phyloP scores from a whole-genome alignment of 2,797 vertebrate species.

The Eupleurogrammus muticus region DNA sequence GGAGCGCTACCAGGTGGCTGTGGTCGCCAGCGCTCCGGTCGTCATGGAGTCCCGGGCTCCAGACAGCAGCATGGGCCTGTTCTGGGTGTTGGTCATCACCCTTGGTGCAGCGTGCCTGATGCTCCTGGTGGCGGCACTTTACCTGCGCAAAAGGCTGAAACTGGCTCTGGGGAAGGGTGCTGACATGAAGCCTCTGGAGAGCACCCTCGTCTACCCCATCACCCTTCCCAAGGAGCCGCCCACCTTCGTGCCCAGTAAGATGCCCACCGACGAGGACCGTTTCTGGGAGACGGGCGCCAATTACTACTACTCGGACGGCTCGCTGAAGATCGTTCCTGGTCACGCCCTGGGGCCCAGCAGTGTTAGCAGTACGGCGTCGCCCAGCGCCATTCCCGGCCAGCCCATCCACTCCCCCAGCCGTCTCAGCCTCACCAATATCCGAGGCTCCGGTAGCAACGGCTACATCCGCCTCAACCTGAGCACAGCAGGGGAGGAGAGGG shows the following conservation, averaged over 20 bases:
- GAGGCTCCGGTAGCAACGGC: conserved; percentile 93
- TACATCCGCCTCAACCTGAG: conserved; percentile 94
- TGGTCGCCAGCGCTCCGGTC: conserved; percentile 86
- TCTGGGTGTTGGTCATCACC: conserved; percentile 94
- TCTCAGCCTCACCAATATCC: conserved; percentile 92
- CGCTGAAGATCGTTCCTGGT: conserved; percentile 96
- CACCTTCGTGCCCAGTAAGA: conserved; percentile 90
- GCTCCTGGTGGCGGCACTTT: conserved; percentile 89
- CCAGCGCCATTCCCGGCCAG: conserved; percentile 91
- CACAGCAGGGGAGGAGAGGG: conserved; percentile 88
- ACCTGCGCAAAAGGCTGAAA: conserved; percentile 90
- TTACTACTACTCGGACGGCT: conserved; percentile 96
- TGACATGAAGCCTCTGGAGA: conserved; percentile 91
- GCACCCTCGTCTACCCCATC: conserved; percentile 94
- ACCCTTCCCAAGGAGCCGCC: conserved; percentile 93
- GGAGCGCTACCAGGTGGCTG: conserved; percentile 89
- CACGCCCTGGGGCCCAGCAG: conserved; percentile 90
- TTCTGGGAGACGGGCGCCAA: conserved; percentile 95
- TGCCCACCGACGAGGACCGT: conserved; percentile 91
- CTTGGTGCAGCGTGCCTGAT: conserved; percentile 90
- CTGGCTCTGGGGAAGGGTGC: conserved; percentile 90
- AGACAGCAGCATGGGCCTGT: conserved; percentile 90
- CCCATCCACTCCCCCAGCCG: conserved; percentile 93
- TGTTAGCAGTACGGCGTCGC: conserved; percentile 86
- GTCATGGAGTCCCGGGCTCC: conserved; percentile 91